phyloP scores from a whole-genome alignment of 2,113 vertebrate species.

The Coturnix japonica region DNA sequence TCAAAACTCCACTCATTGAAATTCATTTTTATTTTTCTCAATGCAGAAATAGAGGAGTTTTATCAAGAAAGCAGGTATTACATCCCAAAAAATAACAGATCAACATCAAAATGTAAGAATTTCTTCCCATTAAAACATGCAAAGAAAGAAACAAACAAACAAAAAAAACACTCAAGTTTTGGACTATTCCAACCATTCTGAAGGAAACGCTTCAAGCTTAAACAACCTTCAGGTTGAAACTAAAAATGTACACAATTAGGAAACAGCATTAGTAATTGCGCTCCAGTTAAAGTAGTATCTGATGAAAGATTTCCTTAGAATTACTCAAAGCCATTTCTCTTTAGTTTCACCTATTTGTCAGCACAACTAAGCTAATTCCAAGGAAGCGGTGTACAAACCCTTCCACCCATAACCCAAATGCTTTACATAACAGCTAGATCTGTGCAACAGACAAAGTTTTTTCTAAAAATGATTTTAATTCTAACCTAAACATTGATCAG shows the following conservation, averaged over 20 bases:
- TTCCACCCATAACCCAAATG: not conserved
- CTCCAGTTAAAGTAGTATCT: not conserved
- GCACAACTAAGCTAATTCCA: not conserved
- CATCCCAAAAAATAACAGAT: not conserved
- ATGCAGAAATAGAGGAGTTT: not conserved
- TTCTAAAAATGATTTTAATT: not conserved
- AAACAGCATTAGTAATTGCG: not conserved
- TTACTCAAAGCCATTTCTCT: not conserved
- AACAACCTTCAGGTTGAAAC: not conserved
- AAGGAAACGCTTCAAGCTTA: not conserved
- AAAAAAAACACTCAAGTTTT: not conserved
- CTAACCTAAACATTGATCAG: not conserved
- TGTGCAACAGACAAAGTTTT: not conserved
- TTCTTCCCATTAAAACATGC: not conserved
- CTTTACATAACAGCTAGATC: not conserved
- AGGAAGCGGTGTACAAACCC: not conserved
- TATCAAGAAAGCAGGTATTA: not conserved
- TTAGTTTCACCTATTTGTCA: slow-evolving; percentile 1
- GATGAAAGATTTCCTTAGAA: not conserved
- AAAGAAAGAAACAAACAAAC: not conserved
- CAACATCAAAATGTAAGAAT: not conserved
- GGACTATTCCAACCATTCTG: not conserved
- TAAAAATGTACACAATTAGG: not conserved
- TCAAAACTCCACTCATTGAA: not conserved
- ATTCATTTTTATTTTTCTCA: not conserved